Evolutionary conservation across 1,140 invertebrate species (phyloP), one percentile per base, ranked within the genome.

Genomic region (Gonioctena quinquepunctata): DNA sequence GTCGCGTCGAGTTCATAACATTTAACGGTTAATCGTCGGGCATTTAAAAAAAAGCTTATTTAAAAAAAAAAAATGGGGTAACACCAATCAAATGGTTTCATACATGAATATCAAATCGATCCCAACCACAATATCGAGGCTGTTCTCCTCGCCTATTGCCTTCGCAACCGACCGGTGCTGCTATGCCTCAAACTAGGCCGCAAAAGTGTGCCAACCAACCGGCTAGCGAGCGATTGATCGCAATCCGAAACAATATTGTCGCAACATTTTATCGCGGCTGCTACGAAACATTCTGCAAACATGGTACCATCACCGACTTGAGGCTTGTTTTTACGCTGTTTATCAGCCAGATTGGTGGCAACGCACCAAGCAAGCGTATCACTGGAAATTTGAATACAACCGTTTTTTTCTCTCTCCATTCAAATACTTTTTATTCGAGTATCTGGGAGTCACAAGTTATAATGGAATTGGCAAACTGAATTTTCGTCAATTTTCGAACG

Each of bases 1-100:
- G n/a, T n/a, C n/a, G n/a, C n/a, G n/a, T n/a, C n/a, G n/a, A n/a
- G n/a, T n/a, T n/a, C n/a, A n/a, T n/a, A n/a, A n/a, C n/a, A n/a
- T n/a, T n/a, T n/a, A n/a, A n/a, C n/a, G n/a, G n/a, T n/a, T n/a
- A n/a, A n/a, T n/a, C n/a, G n/a, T n/a, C n/a, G n/a, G n/a, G n/a
- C n/a, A n/a, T n/a, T n/a, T n/a, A n/a, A n/a, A n/a, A n/a, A n/a
- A n/a, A n/a, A n/a, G n/a, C n/a, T n/a, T n/a, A n/a, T n/a, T n/a
- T n/a, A n/a, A n/a, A n/a, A 87, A 85, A 59, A 66, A 79, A 80
- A 75, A 73, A 52, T 11, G 16, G 16, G 16, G 33, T 13, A 11
- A 42, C 33, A 42, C 33, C 33, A 42, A 42, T n/a, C 33, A 42
- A 42, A 42, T n/a, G 16, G 11, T 42, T 11, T n/a, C 11, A 13